A percentile compares a stretch with the other conserved stretches of the same genome.
These are phyloP conservation scores for Tetanocera ferruginea DNA, from an alignment of 2,888 invertebrate genomes.

Conservation along the genomic window DNA sequence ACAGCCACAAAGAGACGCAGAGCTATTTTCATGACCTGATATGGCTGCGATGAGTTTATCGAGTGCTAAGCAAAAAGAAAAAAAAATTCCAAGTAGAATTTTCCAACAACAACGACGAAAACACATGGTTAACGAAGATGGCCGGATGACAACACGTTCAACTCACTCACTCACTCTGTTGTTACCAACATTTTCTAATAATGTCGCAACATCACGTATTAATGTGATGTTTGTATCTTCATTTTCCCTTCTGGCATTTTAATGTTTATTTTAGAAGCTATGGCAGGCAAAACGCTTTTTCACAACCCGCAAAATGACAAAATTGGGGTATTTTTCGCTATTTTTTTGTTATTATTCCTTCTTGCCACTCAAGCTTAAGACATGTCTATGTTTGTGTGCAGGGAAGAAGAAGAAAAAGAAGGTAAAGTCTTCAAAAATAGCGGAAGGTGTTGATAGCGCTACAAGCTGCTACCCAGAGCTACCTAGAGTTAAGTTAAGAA, in stretches of 20 bases:
- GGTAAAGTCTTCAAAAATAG: too few relatives aligned
- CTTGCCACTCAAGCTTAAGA: neutral
- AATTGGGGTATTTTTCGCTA: neutral
- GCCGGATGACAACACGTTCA: neutral
- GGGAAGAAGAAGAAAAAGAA: too few relatives aligned
- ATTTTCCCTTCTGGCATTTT: constrained; percentile 66
- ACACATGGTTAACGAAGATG: neutral
- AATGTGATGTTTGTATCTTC: constrained; percentile 67
- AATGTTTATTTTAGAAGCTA: constrained; percentile 58
- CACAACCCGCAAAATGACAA: neutral
- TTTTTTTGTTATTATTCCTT: neutral
- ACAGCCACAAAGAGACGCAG: too few relatives aligned
- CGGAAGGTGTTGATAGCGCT: constrained; percentile 17
- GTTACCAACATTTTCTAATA: constrained; percentile 46
- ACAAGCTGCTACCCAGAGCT: neutral
- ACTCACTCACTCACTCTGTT: too few relatives aligned
- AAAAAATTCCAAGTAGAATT: too few relatives aligned
- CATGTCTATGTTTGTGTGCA: neutral
- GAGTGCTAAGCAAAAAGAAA: too few relatives aligned
- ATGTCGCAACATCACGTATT: constrained; percentile 63
- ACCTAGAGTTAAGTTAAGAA: neutral
- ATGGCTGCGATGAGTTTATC: too few relatives aligned
- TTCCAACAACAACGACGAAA: too few relatives aligned
- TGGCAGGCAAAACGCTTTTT: neutral
- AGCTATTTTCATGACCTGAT: too few relatives aligned